A percentile compares a stretch with the other conserved stretches of the same genome.
These are phyloP conservation scores for Sitophilus oryzae DNA, from an alignment of 1,140 invertebrate species.

Conservation along the genomic window DNA sequence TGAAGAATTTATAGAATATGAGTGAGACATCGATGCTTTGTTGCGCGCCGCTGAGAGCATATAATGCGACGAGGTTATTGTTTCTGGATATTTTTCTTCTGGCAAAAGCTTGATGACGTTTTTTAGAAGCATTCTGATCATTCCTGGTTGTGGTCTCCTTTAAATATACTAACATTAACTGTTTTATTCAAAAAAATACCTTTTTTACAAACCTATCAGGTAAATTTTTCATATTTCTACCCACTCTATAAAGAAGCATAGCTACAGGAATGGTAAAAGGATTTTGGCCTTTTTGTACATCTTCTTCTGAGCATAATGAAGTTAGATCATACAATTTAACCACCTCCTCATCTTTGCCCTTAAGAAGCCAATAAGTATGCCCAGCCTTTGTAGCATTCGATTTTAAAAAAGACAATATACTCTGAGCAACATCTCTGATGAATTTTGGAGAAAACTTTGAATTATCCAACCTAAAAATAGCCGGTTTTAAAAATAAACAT, in stretches of 20 bases:
- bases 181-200: no score
- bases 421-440: constrained; percentile 86
- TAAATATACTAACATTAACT: no score
- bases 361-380: constrained; percentile 95
- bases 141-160: constrained; percentile 56
- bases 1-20: no score
- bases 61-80: constrained; percentile 82
- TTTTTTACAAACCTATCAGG: constrained; percentile 38
- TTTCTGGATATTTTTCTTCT: constrained; percentile 77
- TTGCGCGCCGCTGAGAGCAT: no score
- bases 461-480: constrained; percentile 60
- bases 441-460: constrained; percentile 82
- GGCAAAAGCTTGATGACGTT: constrained; percentile 73
- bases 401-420: constrained; percentile 88
- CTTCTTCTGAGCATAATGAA: constrained; percentile 62
- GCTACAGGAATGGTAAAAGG: constrained; percentile 90
- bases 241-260: constrained; percentile 81
- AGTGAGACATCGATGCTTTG: no score
- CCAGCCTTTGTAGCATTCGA: constrained; percentile 90
- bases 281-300: constrained; percentile 66
- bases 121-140: constrained; percentile 69
- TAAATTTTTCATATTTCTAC: constrained; percentile 71
- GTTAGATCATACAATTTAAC: constrained; percentile 92
- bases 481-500: neutral
- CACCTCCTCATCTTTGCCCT: constrained; percentile 83